Base-by-base conservation (phyloP, 2,797 vertebrate genomes). In the Cossypha heuglini region DNA sequence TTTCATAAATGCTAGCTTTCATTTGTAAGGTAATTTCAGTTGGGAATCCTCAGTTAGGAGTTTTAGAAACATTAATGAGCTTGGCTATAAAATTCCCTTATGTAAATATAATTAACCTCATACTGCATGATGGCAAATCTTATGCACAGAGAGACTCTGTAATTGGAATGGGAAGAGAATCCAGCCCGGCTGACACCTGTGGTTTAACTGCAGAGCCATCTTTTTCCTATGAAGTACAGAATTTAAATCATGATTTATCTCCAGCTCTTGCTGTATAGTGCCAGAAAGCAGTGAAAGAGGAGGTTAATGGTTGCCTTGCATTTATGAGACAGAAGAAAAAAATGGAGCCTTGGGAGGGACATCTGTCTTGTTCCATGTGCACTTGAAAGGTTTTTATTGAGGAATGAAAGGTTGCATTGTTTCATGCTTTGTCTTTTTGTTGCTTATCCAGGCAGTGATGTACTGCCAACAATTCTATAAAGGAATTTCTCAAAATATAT, bases 301-400 rank as follows among this genome's bases (percentile, higher is more conserved):
- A 92, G 62, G 78, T 86, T 95, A 93, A 74, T 85, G 80, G 72
- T 43, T 93, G 45, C 63, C 61, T 95, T 33, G 46, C 61, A 88
- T 94, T 94, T 94, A 92, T 75, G 78, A 93, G 89, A 78, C 55
- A 75, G 82, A 73, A 86, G 48, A 13, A 95, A 93, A 94, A 95
- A 90, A 77, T 66, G 63, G 33, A 54, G 49, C 55, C 43, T 89
- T 77, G 58, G 63, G 72, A 96, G 69, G 68, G 84, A 90, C 76
- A 88, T 96, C 85, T 90, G 33, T 95, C 93, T 86, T 93, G 25
- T 85, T 89, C 93, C 66, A 29, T 31, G 35, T 81, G 77, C 45
- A 43, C 91, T 94, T 95, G 79, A 76, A 88, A 59, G 75, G 71
- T 59, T 96, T 97, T 93, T 95, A 90, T 88, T 82, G 78, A 71